These are phyloP conservation scores for Parotocinclus haroldoi DNA, from an alignment of 2,797 vertebrate genomes.

Conservation along the genomic window DNA sequence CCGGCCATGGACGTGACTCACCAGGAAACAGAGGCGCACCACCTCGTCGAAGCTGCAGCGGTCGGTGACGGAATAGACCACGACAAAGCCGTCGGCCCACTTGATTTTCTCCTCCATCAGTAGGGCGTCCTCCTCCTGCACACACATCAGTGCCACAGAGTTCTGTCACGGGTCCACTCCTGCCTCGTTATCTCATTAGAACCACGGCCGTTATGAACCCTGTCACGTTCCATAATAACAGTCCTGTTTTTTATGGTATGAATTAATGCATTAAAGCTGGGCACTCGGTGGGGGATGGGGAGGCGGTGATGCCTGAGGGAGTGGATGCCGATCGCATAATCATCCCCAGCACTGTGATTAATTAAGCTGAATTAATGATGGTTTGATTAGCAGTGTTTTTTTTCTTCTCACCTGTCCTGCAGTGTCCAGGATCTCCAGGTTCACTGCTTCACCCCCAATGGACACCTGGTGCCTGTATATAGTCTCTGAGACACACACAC, in stretches of 20 bases:
- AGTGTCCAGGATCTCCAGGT: conserved; percentile 76
- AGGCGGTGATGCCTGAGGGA: no score
- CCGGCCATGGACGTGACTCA: conserved; percentile 70
- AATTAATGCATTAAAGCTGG: no score
- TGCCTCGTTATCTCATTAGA: no score
- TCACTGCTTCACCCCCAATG: conserved; percentile 70
- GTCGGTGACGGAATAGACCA: conserved; percentile 76
- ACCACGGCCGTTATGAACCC: no score
- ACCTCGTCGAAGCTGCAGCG: conserved; percentile 77
- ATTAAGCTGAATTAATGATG: no score
- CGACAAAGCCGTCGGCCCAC: conserved; percentile 73
- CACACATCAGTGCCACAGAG: neutral
- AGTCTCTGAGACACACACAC: conserved; percentile 61
- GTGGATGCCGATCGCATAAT: no score
- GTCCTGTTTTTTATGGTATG: no score
- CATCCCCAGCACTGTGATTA: no score
- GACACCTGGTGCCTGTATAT: conserved; percentile 72
- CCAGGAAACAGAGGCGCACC: conserved; percentile 74
- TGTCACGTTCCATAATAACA: no score
- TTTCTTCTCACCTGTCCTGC: conserved; percentile 68
- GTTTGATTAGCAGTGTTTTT: no score
- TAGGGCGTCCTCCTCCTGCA: conserved; percentile 74
- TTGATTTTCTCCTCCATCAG: conserved; percentile 79
- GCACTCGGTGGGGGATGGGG: no score
- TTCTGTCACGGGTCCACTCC: no score